phyloP scores from a whole-genome alignment of 2,888 invertebrate genomes.

The Saturnia japonica region DNA sequence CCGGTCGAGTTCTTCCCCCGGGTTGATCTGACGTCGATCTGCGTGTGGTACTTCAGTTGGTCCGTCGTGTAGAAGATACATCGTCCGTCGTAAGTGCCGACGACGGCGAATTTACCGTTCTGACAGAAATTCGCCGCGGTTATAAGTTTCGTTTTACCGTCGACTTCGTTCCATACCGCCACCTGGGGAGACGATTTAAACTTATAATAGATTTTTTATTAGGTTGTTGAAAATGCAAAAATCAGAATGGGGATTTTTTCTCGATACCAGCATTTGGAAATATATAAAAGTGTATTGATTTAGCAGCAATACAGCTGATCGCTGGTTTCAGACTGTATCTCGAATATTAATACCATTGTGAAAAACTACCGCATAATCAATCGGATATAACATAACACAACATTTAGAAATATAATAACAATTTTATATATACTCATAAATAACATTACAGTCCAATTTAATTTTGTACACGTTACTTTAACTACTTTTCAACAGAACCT shows the following conservation, averaged over 20 bases:
- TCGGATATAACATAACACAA: no score
- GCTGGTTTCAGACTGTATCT: no score
- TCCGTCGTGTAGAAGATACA: constrained; percentile 99
- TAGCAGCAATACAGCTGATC: no score
- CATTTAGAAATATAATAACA: no score
- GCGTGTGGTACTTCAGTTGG: constrained; percentile 98
- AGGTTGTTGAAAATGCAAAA: background rate
- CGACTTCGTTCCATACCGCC: constrained; percentile 98
- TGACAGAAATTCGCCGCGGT: constrained; percentile 98
- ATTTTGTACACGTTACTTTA: no score
- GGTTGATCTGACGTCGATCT: constrained; percentile 97
- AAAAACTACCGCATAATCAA: no score
- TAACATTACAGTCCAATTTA: no score
- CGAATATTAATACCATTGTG: no score
- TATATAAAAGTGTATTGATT: no score
- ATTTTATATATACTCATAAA: no score
- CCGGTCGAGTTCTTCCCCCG: constrained; percentile 98
- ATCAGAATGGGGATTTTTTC: background rate
- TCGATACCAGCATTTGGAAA: background rate
- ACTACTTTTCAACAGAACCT: no score
- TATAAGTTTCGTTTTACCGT: constrained; percentile 96
- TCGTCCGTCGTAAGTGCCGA: constrained; percentile 98
- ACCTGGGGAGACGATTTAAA: constrained; percentile 76
- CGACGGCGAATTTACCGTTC: constrained; percentile 98
- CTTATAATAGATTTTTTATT: no score